A percentile compares a stretch with the other conserved stretches of the same genome.
These are phyloP conservation scores for Strigamia crassipes DNA, from an alignment of 2,888 invertebrate species.

Conservation along the genomic window DNA sequence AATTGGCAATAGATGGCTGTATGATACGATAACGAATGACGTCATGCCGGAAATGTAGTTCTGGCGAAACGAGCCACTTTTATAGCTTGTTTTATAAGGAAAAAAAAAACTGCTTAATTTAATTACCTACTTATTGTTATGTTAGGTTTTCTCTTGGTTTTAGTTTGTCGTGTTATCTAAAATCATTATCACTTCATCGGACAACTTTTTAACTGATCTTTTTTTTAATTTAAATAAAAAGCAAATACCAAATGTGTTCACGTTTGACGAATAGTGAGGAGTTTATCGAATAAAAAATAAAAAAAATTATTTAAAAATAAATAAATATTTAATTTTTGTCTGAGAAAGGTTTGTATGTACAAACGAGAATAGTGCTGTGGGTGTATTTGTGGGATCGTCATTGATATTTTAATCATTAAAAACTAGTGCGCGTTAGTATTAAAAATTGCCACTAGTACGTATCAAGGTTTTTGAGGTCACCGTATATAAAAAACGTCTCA, in stretches of 20 bases:
- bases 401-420: no score
- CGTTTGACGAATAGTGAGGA: not conserved
- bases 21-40: not conserved
- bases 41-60: not conserved
- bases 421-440: not conserved
- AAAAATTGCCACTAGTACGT: not conserved
- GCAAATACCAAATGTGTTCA: constrained; percentile 34
- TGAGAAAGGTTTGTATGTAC: no score
- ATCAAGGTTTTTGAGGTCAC: not conserved
- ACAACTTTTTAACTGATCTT: not conserved
- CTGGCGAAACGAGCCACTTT: not conserved
- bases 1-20: not conserved
- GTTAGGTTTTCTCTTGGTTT: no score
- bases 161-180: not conserved
- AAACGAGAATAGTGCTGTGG: not conserved
- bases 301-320: not conserved
- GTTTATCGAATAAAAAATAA: not conserved
- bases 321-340: no score
- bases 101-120: not conserved
- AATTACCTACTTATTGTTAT: not conserved
- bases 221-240: not conserved
- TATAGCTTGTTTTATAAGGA: not conserved
- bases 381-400: no score
- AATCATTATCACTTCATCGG: constrained; percentile 29
- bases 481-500: not conserved